Evolutionary conservation across 1,140 invertebrate species (phyloP), one percentile per base, ranked within the genome.

Genomic region (Cherax destructor): DNA sequence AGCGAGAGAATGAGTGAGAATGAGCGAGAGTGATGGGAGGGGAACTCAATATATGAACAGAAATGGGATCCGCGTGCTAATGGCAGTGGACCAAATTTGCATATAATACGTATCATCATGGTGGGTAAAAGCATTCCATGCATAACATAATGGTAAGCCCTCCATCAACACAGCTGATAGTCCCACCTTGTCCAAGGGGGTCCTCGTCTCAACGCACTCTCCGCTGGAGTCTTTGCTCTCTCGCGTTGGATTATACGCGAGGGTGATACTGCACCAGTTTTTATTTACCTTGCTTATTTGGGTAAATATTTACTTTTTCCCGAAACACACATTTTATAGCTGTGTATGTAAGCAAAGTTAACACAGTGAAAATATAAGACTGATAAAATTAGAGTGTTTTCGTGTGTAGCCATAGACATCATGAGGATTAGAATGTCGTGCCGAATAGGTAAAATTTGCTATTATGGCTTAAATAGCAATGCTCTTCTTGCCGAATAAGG

Each of bases 71-170:
- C 41, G 72, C 74, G 21, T 56, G 56, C 69, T 78, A 78, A 77
- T 86, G 72, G 85, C 85, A 78, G 65, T 78, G 72, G 41, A 30
- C 74, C 56, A 78, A 86, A 86, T 86, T 86, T 86, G 76, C 85
- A 86, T 86, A 86, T 86, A 86, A 86, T 86, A 86, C 85, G 72
- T 86, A 78, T 78, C 85, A 86, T 86, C 78, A 86, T 86, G 74
- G 52, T 16, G 74, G 50, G 84, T 76, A 86, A 86, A 86, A 86
- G 84, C 84, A 72, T 76, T 30, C 50, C 52, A 77, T 56, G 50
- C 56, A 56, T 81, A 81, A 56, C 49, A 59, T 59, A 56, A n/a
- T 47, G 56, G 21, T 81, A 81, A 81, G 50, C 79, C 50, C 79
- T 59, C 50, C 50, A 81, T 52, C 79, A 59, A 9, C n/a, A 74